A percentile compares a stretch with the other conserved stretches of the same genome.
Conservation (phyloP, 2,888 invertebrate species). For the Scaptomyza flava region DNA sequence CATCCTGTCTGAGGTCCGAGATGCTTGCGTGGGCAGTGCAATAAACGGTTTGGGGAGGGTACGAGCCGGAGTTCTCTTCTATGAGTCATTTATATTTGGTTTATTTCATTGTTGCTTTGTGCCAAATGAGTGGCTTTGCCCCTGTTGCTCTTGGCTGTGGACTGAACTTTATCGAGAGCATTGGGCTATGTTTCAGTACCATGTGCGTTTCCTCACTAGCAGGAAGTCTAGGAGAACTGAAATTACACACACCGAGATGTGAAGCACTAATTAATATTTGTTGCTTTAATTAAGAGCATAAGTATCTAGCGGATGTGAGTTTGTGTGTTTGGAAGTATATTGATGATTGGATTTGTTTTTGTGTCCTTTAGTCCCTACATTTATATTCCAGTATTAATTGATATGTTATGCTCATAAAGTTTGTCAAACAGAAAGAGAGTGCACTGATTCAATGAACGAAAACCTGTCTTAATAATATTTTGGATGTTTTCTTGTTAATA, state of each 20-base stretch:
- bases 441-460: no score
- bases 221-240: conserved; percentile 7
- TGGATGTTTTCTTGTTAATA: no score
- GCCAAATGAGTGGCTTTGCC: conserved; percentile 14
- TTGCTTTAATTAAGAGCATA: conserved; percentile 56
- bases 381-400: conserved; percentile 9
- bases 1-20: conserved; percentile 21
- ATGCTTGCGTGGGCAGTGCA: conserved; percentile 41
- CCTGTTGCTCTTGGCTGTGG: conserved; percentile 15
- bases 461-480: no score
- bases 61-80: conserved; percentile 19
- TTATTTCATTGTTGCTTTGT: conserved; percentile 10
- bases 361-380: conserved; percentile 23
- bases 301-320: conserved; percentile 19
- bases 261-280: conserved; percentile 69
- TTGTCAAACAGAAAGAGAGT: not conserved
- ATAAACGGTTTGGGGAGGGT: conserved; percentile 28
- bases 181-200: conserved; percentile 38
- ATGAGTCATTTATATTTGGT: conserved; percentile 17
- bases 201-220: conserved; percentile 29
- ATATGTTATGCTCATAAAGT: conserved; percentile 10
- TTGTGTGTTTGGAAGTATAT: not conserved
- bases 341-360: conserved; percentile 12
- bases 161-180: conserved; percentile 24
- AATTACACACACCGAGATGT: conserved; percentile 8